phyloP scores from a whole-genome alignment of 2,797 vertebrate species.

The Ptychobarbus kaznakovi region DNA sequence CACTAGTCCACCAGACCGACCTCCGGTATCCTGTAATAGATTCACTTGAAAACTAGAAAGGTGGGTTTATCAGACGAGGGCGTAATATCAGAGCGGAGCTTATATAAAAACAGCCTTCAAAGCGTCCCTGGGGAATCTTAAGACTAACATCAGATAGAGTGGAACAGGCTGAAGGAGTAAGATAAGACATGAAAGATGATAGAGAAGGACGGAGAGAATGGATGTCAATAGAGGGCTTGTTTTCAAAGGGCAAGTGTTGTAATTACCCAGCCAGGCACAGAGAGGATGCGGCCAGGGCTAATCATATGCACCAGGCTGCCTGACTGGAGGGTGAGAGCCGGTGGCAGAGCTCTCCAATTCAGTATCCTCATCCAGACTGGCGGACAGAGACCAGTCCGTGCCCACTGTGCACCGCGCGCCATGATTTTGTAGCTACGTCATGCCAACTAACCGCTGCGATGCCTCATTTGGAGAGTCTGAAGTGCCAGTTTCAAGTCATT shows the following conservation, averaged over 20 bases:
- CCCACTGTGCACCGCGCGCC: conserved; percentile 50
- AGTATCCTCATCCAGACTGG: conserved; percentile 64
- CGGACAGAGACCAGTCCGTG: conserved; percentile 61
- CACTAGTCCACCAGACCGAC: conserved; percentile 49
- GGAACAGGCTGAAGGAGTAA: conserved; percentile 44
- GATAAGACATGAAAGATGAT: conserved; percentile 27
- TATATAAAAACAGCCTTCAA: conserved; percentile 59
- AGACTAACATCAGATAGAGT: conserved; percentile 35
- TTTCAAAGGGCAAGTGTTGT: conserved; percentile 78
- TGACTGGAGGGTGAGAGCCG: conserved; percentile 57
- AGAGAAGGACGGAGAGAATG: conserved; percentile 51
- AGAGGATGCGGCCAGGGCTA: conserved; percentile 59
- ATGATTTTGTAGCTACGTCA: conserved; percentile 53
- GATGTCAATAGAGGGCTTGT: conserved; percentile 64
- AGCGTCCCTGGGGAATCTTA: conserved; percentile 62
- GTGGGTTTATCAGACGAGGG: conserved; percentile 61
- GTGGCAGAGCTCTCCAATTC: conserved; percentile 53
- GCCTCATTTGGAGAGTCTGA: conserved; percentile 58
- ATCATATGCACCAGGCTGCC: conserved; percentile 59
- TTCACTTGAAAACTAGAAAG: conserved; percentile 64
- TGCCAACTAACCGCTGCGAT: conserved; percentile 66
- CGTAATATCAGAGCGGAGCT: conserved; percentile 56
- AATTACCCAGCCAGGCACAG: conserved; percentile 71
- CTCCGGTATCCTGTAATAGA: conserved; percentile 68
- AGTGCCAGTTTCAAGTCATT: conserved; percentile 57